A percentile compares a stretch with the other conserved stretches of the same genome.
phyloP scores from a whole-genome alignment of 1,140 invertebrate species.

The Tetranychus cinnabarinus region DNA sequence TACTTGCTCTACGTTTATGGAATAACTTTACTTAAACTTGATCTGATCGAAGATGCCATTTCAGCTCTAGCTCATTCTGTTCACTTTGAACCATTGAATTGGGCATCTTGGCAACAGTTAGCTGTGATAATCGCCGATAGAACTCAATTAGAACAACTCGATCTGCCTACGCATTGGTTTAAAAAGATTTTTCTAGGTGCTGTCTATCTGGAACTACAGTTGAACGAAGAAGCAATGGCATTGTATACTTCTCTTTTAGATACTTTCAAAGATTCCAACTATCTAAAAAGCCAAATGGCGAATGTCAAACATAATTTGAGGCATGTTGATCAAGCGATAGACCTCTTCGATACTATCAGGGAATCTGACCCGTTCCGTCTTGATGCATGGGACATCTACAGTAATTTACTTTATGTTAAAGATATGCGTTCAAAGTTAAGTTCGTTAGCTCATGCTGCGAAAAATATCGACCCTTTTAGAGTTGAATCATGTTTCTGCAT shows the following conservation, averaged over 20 bases:
- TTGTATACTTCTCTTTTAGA: constrained; percentile 49
- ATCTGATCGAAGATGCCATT: constrained; percentile 42
- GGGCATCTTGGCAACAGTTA: constrained; percentile 84
- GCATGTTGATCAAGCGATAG: constrained; percentile 71
- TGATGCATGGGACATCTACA: constrained; percentile 87
- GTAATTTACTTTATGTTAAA: constrained; percentile 83
- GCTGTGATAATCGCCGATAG: constrained; percentile 53
- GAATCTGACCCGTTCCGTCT: constrained; percentile 69
- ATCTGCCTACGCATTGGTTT: constrained; percentile 76
- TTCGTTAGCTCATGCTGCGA: constrained; percentile 70
- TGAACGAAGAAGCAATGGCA: constrained; percentile 54
- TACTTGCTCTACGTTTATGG: constrained; percentile 30
- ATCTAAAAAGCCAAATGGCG: constrained; percentile 73
- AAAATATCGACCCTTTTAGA: constrained; percentile 83
- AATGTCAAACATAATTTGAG: constrained; percentile 74
- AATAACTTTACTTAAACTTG: constrained; percentile 64
- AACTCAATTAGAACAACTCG: constrained; percentile 32
- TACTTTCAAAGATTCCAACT: constrained; percentile 58
- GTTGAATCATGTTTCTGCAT: constrained; percentile 96
- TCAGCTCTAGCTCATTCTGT: constrained; percentile 54
- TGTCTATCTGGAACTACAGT: constrained; percentile 65
- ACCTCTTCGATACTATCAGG: constrained; percentile 52
- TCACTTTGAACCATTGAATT: constrained; percentile 50
- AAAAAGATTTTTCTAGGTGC: constrained; percentile 75
- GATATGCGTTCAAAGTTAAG: constrained; percentile 55